These are phyloP conservation scores for Catharus fuscescens DNA, from an alignment of 2,113 vertebrate species.

Conservation along the genomic window DNA sequence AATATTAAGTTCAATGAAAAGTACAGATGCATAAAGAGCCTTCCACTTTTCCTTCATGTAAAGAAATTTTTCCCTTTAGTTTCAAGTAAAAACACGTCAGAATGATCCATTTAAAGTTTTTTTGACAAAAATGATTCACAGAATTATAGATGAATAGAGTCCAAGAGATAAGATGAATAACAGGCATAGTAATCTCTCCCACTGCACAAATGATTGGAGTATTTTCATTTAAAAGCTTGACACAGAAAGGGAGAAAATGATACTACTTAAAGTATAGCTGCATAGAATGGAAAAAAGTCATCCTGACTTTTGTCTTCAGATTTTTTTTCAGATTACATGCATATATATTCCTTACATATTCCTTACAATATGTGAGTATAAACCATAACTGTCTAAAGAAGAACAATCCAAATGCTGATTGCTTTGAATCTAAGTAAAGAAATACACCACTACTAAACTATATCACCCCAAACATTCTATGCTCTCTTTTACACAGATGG, in stretches of 20 bases:
- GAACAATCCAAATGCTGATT: neutral
- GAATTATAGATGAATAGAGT: neutral
- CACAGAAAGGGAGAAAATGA: neutral
- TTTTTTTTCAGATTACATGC: neutral
- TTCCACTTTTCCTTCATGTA: neutral
- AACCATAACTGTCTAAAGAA: neutral
- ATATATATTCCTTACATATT: neutral
- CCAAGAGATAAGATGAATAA: neutral
- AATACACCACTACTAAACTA: neutral
- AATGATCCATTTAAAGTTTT: neutral
- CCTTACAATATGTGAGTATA: neutral
- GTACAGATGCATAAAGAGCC: neutral
- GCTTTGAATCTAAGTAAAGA: neutral
- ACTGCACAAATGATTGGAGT: neutral
- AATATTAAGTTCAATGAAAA: neutral
- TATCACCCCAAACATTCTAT: neutral
- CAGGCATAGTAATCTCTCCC: neutral
- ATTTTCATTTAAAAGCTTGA: neutral
- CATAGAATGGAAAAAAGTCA: neutral
- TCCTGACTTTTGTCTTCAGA: neutral
- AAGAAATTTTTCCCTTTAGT: neutral
- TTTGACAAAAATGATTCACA: neutral
- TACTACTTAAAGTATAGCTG: neutral
- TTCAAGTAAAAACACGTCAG: neutral
- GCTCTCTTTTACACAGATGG: neutral